phyloP scores from a whole-genome alignment of 2,113 vertebrate genomes.

The Upupa epops region DNA sequence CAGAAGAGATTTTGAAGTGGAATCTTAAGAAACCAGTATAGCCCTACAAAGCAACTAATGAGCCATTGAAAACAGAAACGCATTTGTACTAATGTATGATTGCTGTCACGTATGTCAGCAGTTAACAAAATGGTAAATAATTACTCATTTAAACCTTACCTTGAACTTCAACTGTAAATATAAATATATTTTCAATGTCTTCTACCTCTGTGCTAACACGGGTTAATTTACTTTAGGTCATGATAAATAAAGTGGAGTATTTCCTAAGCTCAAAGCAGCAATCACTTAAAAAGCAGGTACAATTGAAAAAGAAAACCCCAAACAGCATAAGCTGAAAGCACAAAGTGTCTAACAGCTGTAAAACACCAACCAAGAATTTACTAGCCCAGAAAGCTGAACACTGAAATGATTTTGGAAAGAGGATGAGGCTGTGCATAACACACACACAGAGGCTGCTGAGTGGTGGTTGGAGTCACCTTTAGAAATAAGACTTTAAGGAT shows the following conservation, averaged over 20 bases:
- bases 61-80: slow-evolving; percentile 74
- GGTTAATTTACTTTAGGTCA: slow-evolving; percentile 22
- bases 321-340: background rate
- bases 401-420: background rate
- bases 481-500: background rate
- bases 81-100: slow-evolving; percentile 71
- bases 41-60: slow-evolving; percentile 73
- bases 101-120: slow-evolving; percentile 63
- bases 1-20: slow-evolving; percentile 76
- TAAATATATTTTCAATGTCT: slow-evolving; percentile 51
- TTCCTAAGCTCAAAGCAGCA: slow-evolving; percentile 26
- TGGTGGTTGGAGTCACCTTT: background rate
- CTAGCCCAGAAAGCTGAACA: background rate
- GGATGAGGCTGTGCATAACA: background rate
- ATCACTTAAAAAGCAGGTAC: background rate
- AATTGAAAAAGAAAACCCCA: background rate
- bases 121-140: slow-evolving; percentile 80
- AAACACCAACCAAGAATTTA: background rate
- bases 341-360: background rate
- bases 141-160: slow-evolving; percentile 75
- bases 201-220: slow-evolving; percentile 19
- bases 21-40: slow-evolving; percentile 72
- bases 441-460: background rate
- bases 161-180: slow-evolving; percentile 73
- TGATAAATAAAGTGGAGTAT: slow-evolving; percentile 47